Evolutionary conservation across 2,888 invertebrate genomes (phyloP).

Genomic region (Celastrina argiolus): DNA sequence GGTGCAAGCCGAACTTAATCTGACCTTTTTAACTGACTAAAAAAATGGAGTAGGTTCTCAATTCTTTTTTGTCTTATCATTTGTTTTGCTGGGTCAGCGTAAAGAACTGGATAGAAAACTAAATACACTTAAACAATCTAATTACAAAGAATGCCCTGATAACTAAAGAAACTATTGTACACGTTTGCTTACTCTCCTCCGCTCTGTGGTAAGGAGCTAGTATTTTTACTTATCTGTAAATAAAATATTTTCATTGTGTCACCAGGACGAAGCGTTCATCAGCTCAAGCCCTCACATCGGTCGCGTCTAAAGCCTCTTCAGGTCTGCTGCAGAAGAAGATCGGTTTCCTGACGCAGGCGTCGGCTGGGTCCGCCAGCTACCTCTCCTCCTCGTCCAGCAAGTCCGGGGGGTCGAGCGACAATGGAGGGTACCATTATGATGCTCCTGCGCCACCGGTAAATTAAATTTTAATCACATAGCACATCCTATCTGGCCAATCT

Average conservation of each 20-base stretch:
- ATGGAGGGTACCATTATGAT: constrained; percentile 66
- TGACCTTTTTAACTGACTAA: no score
- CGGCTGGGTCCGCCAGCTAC: constrained; percentile 68
- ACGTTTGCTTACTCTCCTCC: background rate
- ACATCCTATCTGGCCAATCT: no score
- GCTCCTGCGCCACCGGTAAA: constrained; percentile 46
- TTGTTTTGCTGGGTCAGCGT: no score
- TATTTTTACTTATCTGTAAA: no score
- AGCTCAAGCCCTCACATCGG: constrained; percentile 61
- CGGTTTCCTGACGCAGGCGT: constrained; percentile 74
- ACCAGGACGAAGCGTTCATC: constrained; percentile 69
- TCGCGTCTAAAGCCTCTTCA: constrained; percentile 68
- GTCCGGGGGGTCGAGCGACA: constrained; percentile 54
- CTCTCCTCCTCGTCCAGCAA: constrained; percentile 72
- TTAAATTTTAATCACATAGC: background rate
- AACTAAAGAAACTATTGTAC: no score
- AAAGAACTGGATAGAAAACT: no score
- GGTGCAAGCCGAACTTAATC: no score
- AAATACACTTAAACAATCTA: no score
- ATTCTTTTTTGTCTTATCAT: no score
- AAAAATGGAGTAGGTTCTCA: background rate
- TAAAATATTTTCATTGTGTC: no score
- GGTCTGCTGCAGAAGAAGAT: constrained; percentile 71
- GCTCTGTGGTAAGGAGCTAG: no score
- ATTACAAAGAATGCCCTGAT: no score